Base-by-base conservation (phyloP, 1,140 invertebrate genomes). In the Andrena cerasifolii region DNA sequence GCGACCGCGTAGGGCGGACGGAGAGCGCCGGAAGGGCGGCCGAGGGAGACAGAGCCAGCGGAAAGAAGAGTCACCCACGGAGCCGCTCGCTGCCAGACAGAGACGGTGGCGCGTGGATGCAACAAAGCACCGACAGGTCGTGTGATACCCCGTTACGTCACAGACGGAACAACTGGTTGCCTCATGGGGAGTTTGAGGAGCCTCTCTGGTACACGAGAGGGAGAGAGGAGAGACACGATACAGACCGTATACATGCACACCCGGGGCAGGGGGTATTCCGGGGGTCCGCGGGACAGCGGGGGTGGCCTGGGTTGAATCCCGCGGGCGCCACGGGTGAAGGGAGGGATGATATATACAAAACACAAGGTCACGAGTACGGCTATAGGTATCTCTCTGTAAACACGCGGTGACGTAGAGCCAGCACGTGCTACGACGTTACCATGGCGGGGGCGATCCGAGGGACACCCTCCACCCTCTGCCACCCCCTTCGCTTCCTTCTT, bases 301-400 rank as follows among this genome's bases (percentile, higher is more conserved):
- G 81, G 79, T 49, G 65, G 73, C 62, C 75, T 56, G 83, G 84
- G 68, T 86, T 79, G 79, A 54, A 68, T 77, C 66, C 78, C 65
- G 83, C 68, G 80, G 56, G 74, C 62, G 78, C 47, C 72, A 80
- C 24, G 72, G 31, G 62, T 43, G 56, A 77, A 78, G 78, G 80
- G 78, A 82, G 84, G 84, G 88, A 84, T 87, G 87, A 89, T 90
- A 87, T 89, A 90, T 90, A 90, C 87, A 90, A 91, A 91, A 90
- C 85, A 86, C 90, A 91, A 91, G 90, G 90, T 91, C 89, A 90
- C 88, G 88, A 89, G 89, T 90, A 84, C 84, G 86, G 87, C 85
- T 89, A 89, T 89, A 87, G 82, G 82, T 87, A 88, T 85, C 83
- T 89, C 78, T 88, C 87, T 90, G 89, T 90, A 90, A 91, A 90